Base-by-base conservation (phyloP, 2,113 vertebrate species). In the Zonotrichia leucophrys region DNA sequence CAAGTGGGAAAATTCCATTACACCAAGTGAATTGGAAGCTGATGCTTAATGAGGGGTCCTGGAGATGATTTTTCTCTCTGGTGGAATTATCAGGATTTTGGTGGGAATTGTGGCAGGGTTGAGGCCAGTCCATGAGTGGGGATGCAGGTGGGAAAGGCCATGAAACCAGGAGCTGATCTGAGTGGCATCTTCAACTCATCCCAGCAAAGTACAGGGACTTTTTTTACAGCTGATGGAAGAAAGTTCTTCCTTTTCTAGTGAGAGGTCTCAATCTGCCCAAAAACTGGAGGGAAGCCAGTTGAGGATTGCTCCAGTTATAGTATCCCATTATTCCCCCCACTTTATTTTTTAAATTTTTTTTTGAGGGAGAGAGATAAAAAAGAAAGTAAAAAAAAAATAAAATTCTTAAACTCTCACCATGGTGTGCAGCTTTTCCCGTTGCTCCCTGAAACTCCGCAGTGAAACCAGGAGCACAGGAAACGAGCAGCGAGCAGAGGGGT, bases 1-100 rank as follows among this genome's bases (percentile, higher is more conserved):
- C 93, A 83, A 95, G 72, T 90, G 91, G 84, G 90, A 87, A 95
- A 96, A 97, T 96, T 91, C 94, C 94, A 89, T 96, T 89, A 27
- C 39, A 22, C 1, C 0, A 44, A 89, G 79, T 50, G 87, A 73
- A 60, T 60, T 67, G 62, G 75, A 74, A 53, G 60, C 35, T 46
- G 79, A 50, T 39, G 21, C 84, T 92, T 84, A 90, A 84, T 24
- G 39, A 55, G 46, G 70, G 59, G 63, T 58, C n/a, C n/a, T 58
- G 59, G 33, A 63, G 86, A 25, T 47, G 47, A 1, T 2, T 55
- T 55, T 78, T 70, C 49, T 23, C 8, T 41, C 30, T 15, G 73
- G 8, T 46, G 81, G 56, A 82, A 16, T 27, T 18, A 0, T 6
- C 16, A 3, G 39, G 52, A 41, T 17, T 37, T 66, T 30, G 17